Conservation (phyloP, 2,888 invertebrate genomes). For the Dendrolimus pini region DNA sequence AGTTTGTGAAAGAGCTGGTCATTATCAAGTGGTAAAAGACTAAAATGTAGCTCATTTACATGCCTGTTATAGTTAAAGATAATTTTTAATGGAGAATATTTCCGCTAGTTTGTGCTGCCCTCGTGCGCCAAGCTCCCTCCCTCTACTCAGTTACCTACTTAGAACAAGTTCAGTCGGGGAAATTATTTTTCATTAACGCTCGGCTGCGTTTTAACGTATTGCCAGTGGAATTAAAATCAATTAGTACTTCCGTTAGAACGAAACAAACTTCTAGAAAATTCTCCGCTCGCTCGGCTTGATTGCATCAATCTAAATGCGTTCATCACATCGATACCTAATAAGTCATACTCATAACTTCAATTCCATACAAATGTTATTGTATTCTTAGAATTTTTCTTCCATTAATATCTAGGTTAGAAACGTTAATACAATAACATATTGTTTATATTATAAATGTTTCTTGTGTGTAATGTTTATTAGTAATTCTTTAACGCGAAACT, state of each 20-base stretch:
- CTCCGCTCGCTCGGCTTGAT: background rate
- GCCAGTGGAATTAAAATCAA: slow-evolving; percentile 63
- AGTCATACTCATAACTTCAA: no score
- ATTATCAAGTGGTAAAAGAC: slow-evolving; percentile 14
- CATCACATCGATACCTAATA: background rate
- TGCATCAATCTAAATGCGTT: background rate
- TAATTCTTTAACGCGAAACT: no score
- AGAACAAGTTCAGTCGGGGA: slow-evolving; percentile 46
- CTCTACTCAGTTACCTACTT: slow-evolving; percentile 17
- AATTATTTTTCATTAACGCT: slow-evolving; percentile 70
- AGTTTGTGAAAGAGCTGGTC: background rate
- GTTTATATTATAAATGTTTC: no score
- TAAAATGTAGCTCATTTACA: slow-evolving; percentile 19
- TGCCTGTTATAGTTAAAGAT: slow-evolving; percentile 22
- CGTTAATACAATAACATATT: no score
- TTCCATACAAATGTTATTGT: no score
- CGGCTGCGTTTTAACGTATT: slow-evolving; percentile 49
- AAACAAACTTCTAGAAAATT: slow-evolving; percentile 49
- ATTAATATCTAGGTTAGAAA: no score
- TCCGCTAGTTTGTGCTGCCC: slow-evolving; percentile 23
- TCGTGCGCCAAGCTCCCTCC: slow-evolving; percentile 23
- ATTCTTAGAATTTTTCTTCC: no score
- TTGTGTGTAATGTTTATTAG: no score
- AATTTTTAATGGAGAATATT: slow-evolving; percentile 47
- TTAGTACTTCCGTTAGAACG: slow-evolving; percentile 52